Evolutionary conservation across 37 sponge, comb jelly and placozoan genomes (phyloP), one percentile per base, ranked within the genome.

Genomic region (Crambe crambe): DNA sequence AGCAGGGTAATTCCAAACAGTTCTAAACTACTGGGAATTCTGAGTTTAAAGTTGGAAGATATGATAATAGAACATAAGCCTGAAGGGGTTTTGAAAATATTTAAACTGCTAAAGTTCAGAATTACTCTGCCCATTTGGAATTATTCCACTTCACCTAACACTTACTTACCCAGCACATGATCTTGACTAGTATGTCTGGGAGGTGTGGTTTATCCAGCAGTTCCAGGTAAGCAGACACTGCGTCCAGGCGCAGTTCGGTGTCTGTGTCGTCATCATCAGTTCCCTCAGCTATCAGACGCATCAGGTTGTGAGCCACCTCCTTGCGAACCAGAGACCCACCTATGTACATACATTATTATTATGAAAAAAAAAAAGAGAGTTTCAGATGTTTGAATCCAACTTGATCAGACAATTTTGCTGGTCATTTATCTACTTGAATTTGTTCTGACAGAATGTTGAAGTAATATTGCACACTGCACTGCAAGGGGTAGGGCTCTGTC

Each of bases 261-360:
- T 90, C 94, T 1, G 69, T 29, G 0, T 83, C 84, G 9, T 90
- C 91, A 71, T 94, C 94, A 37, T 90, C 94, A 21, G 87, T 75
- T 35, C 96, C 96, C 75, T 95, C 96, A 3, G 96, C 96, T 17
- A 95, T 89, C 32, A 95, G 73, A 32, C 96, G 71, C 92, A 95
- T 86, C 18, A 95, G 84, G 63, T 95, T 95, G 82, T 95, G 88
- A 42, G 88, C 93, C 43, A 95, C 93, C 41, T 92, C 87, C 5
- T 47, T 51, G 1, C 85, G 69, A 21, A 95, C 96, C 38, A 92
- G 47, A 26, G 38, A 39, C 0, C 93, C 93, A 61, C 89, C 80
- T 79, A 34, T 1, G 2, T 15, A 12, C 10, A 12, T 47, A 12
- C 12, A 12, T 47, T 12, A 47, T 47, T 15, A 47, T 47, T 47